Conservation (phyloP, 1,140 invertebrate species). For the Drosophila cardini region DNA sequence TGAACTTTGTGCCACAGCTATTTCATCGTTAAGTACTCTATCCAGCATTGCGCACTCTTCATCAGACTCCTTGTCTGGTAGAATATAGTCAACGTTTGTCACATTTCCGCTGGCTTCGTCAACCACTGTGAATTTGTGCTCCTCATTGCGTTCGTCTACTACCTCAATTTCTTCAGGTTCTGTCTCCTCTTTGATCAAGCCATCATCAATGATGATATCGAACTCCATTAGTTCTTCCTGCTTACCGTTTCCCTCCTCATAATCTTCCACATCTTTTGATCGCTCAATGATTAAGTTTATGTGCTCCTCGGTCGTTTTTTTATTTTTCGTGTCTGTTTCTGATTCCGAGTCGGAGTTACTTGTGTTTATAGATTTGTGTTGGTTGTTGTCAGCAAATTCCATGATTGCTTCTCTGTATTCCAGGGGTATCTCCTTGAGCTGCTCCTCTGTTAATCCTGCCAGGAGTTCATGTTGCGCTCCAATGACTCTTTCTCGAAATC, state of each 20-base stretch:
- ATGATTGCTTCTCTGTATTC: conserved; percentile 32
- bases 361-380: background rate
- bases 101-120: conserved; percentile 8
- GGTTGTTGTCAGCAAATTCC: conserved; percentile 3
- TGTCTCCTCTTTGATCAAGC: conserved; percentile 3
- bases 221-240: conserved; percentile 16
- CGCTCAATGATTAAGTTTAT: conserved; percentile 14
- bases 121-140: background rate
- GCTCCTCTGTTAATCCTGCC: conserved; percentile 25
- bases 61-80: conserved; percentile 23
- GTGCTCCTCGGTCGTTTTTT: background rate
- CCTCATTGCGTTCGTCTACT: background rate
- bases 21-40: conserved; percentile 15
- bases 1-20: background rate
- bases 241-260: background rate
- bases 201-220: conserved; percentile 31
- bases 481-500: conserved; percentile 50
- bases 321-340: background rate
- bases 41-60: conserved; percentile 4
- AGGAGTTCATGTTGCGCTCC: conserved; percentile 44
- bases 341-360: background rate
- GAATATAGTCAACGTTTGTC: background rate
- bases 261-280: background rate
- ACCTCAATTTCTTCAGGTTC: background rate
- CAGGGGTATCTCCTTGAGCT: conserved; percentile 29